phyloP scores from a whole-genome alignment of 2,797 vertebrate genomes.

The Malurus leucopterus region DNA sequence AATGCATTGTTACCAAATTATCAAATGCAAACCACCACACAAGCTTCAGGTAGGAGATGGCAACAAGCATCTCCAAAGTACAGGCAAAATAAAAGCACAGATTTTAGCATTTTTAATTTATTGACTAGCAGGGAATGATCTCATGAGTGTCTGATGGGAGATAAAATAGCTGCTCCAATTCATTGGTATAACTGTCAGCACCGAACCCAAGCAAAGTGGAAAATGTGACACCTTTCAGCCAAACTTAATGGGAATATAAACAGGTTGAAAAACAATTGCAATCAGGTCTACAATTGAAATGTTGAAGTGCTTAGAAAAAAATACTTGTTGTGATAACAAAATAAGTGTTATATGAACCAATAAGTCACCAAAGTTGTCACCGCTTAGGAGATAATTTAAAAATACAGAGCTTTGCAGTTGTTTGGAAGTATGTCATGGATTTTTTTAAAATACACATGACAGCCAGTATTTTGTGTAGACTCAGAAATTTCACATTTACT shows the following conservation, averaged over 20 bases:
- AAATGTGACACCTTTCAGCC: conserved; percentile 38
- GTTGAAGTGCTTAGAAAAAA: background rate
- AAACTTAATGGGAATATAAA: conserved; percentile 36
- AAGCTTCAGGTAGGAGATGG: background rate
- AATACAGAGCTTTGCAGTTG: conserved; percentile 7
- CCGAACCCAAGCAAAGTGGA: conserved; percentile 1
- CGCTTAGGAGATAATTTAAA: conserved; percentile 42
- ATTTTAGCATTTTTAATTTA: conserved; percentile 25
- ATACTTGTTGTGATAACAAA: conserved; percentile 31
- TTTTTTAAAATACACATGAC: conserved; percentile 19
- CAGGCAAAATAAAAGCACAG: background rate
- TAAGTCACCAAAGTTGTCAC: conserved; percentile 21
- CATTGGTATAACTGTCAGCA: conserved; percentile 11
- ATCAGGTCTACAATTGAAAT: background rate
- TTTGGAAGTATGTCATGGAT: conserved; percentile 3
- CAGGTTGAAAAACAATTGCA: conserved; percentile 3
- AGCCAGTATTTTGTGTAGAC: background rate
- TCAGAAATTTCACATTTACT: conserved; percentile 16
- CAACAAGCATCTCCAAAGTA: background rate
- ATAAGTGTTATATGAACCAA: conserved; percentile 24
- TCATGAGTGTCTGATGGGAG: background rate
- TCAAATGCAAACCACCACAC: background rate
- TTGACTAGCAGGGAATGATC: background rate
- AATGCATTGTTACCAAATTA: background rate
- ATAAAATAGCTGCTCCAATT: background rate